Percentiles rank a stretch among this genome's conserved stretches.
These are phyloP conservation scores for Pyxicephalus adspersus DNA, from an alignment of 2,113 vertebrate genomes.

Conservation along the genomic window DNA sequence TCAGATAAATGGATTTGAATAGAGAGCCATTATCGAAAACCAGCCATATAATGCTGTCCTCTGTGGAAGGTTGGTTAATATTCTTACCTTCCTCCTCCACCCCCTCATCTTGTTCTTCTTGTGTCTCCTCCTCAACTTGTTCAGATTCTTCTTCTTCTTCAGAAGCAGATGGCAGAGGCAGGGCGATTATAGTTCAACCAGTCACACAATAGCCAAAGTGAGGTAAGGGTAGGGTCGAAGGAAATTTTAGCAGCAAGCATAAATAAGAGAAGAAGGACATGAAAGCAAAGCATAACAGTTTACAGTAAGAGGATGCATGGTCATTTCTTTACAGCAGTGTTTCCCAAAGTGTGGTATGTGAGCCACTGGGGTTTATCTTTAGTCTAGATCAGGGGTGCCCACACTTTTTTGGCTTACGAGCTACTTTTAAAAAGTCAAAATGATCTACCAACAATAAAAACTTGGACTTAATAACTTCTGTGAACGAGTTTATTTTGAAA, in stretches of 20 bases:
- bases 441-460: too few species aligned
- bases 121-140: constrained; percentile 12
- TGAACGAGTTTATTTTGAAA: too few species aligned
- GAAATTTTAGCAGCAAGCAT: constrained; percentile 40
- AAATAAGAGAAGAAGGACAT: constrained; percentile 6
- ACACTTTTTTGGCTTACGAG: too few species aligned
- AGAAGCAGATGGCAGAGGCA: constrained; percentile 21
- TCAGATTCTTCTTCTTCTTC: constrained; percentile 41
- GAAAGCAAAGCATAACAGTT: constrained; percentile 45
- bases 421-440: too few species aligned
- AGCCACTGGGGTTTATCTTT: too few species aligned
- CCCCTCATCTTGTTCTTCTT: constrained; percentile 37
- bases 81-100: constrained; percentile 54
- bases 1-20: not conserved
- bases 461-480: too few species aligned
- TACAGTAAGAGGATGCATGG: constrained; percentile 1
- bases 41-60: not conserved
- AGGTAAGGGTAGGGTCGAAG: not conserved
- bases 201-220: constrained; percentile 16
- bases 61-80: constrained; percentile 18
- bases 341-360: too few species aligned
- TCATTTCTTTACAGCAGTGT: too few species aligned
- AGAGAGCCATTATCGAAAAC: not conserved
- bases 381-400: too few species aligned
- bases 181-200: constrained; percentile 32